phyloP scores from a whole-genome alignment of 2,888 invertebrate genomes.

The Unio delphinus region DNA sequence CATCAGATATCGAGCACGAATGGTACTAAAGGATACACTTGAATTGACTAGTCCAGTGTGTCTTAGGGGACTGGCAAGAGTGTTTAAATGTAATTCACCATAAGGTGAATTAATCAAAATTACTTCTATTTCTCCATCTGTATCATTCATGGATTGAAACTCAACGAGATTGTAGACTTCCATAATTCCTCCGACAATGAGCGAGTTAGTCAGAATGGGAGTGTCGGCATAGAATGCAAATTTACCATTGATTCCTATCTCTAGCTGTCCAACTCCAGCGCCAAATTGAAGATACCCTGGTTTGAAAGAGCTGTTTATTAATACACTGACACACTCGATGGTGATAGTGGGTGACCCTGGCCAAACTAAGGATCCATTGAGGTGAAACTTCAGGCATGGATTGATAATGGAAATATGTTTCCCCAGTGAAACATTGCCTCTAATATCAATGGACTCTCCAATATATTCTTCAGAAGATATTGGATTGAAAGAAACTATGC shows the following conservation, averaged over 20 bases:
- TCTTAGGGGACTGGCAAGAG: slow-evolving; percentile 9
- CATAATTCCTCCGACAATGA: slow-evolving; percentile 35
- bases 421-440: slow-evolving; percentile 30
- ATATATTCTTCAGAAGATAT: slow-evolving; percentile 26
- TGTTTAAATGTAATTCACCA: slow-evolving; percentile 35
- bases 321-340: slow-evolving; percentile 40
- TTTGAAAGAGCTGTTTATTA: slow-evolving; percentile 39
- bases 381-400: slow-evolving; percentile 31
- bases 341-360: slow-evolving; percentile 19
- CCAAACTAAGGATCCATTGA: slow-evolving; percentile 32
- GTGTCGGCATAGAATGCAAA: slow-evolving; percentile 32
- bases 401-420: slow-evolving; percentile 31
- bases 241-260: slow-evolving; percentile 34
- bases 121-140: slow-evolving; percentile 25
- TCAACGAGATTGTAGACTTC: slow-evolving; percentile 35
- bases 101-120: slow-evolving; percentile 27
- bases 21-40: slow-evolving; percentile 19
- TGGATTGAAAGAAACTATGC: slow-evolving; percentile 34
- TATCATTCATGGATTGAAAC: slow-evolving; percentile 28
- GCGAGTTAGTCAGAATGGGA: slow-evolving; percentile 28
- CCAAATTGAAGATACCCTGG: slow-evolving; percentile 39
- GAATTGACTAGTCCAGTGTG: slow-evolving; percentile 5
- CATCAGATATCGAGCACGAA: slow-evolving; percentile 29
- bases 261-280: slow-evolving; percentile 21
- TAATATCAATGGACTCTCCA: slow-evolving; percentile 31